Conservation (phyloP, 2,797 vertebrate species). For the Mus spretus region DNA sequence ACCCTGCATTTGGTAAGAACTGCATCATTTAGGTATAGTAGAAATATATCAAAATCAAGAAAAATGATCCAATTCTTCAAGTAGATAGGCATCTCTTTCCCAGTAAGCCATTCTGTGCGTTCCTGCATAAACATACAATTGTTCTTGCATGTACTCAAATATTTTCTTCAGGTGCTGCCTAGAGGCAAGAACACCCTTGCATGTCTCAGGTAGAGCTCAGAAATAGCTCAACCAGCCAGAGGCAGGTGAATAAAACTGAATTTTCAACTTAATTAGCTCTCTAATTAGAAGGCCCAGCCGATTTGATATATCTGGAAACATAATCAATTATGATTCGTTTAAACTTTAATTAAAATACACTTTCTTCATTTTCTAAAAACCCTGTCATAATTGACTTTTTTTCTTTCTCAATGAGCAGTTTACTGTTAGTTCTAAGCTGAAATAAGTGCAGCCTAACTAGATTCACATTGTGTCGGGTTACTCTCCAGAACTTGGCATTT, state of each 20-base stretch:
- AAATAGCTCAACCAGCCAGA: not conserved
- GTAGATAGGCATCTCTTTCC: slow-evolving; percentile 57
- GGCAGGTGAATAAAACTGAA: not conserved
- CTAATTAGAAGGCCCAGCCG: not conserved
- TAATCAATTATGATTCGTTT: slow-evolving; percentile 74
- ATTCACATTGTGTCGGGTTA: not conserved
- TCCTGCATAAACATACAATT: not conserved
- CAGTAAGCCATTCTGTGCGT: not conserved
- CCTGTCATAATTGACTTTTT: not conserved
- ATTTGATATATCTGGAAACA: not conserved
- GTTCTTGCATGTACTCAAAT: slow-evolving; percentile 47
- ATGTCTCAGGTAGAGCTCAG: not conserved
- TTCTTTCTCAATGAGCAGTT: not conserved
- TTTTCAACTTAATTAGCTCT: slow-evolving; percentile 60
- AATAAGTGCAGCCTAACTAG: not conserved
- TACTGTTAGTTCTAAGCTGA: not conserved
- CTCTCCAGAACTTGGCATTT: not conserved
- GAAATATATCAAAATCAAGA: slow-evolving; percentile 4
- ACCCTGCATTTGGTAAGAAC: not conserved
- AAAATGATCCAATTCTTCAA: slow-evolving; percentile 16
- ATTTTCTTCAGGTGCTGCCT: slow-evolving; percentile 51
- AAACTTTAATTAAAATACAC: slow-evolving; percentile 56
- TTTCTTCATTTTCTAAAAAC: slow-evolving; percentile 51
- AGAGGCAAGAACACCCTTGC: not conserved
- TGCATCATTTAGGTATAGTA: not conserved